These are phyloP conservation scores for Caradrina kadenii DNA, from an alignment of 2,888 invertebrate species.

Conservation along the genomic window DNA sequence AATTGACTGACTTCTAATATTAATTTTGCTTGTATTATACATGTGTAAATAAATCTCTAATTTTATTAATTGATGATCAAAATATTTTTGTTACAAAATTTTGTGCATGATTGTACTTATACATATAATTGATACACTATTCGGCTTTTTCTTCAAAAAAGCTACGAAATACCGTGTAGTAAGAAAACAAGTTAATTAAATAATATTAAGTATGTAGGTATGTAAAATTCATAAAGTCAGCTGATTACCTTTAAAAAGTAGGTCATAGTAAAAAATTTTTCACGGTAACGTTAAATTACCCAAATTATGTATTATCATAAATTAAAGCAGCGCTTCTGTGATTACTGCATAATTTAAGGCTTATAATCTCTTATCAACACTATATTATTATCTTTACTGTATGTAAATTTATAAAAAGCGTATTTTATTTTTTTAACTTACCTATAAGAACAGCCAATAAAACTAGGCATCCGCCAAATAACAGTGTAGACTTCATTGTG, in stretches of 20 bases:
- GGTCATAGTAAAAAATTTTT: conserved; percentile 48
- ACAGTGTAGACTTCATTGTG: conserved; percentile 80
- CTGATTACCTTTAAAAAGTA: conserved; percentile 55
- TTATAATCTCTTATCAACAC: neutral
- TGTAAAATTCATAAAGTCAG: conserved; percentile 32
- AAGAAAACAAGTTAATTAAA: too few relatives aligned
- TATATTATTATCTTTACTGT: neutral
- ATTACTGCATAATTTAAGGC: conserved; percentile 6
- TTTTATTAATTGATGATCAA: neutral
- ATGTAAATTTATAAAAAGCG: neutral
- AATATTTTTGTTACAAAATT: neutral
- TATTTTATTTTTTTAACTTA: conserved; percentile 64
- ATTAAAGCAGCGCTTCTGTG: neutral
- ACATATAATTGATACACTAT: too few relatives aligned
- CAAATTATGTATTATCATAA: conserved; percentile 22
- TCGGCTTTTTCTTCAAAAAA: too few relatives aligned
- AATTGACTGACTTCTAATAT: neutral
- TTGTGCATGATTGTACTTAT: conserved; percentile 15
- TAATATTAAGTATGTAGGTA: neutral
- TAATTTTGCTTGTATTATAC: neutral
- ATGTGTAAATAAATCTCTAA: neutral
- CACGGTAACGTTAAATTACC: conserved; percentile 34
- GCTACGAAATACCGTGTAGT: too few relatives aligned
- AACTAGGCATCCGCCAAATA: conserved; percentile 78
- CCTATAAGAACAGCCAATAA: conserved; percentile 79